Base-by-base conservation (phyloP, 1,140 invertebrate species). In the Caenorhabditis latens region DNA sequence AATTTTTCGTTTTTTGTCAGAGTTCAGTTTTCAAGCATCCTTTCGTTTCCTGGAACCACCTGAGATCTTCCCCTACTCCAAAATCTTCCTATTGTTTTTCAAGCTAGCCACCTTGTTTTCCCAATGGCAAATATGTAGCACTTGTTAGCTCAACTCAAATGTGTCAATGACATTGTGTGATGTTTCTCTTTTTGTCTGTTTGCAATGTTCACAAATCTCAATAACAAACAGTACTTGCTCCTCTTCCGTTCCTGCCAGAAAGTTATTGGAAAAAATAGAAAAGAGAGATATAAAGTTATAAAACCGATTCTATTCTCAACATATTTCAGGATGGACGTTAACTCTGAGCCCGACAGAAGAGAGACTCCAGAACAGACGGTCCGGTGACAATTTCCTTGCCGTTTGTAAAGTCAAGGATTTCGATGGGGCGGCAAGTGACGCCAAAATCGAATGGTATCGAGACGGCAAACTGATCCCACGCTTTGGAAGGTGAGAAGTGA, bases 381-480 rank as follows among this genome's bases (percentile, higher is more conserved):
- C 63, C 24, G 86, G 86, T 14, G 86, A 87, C 61, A 87, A 87
- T 57, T 87, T 87, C 61, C 65, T 87, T 19, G 83, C 86, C 19
- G 83, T 87, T 14, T 87, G 86, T 42, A 84, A 84, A n/a, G 83
- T 87, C 19, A 84, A 84, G 50, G 86, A 87, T 24, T 87, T 55
- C 61, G 83, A 84, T 55, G 86, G 86, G 0, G 83, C 86, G 24
- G 86, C 86, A 43, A 84, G 83, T 40, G 83, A 87, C 55, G 86
- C 79, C 61, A 84, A 84, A 85, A 71, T 87, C 19, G 65, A 84
- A 11, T 87, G 86, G 86, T 84, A 71, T 50, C 11, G 84, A 48
- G 79, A 87, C 50, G 71, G 71, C 11, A 84, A 87, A 43, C 46
- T 75, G 9, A 65, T 87, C n/a, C 40, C 83, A 16, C 53, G 65